Conservation (phyloP, 2,888 invertebrate genomes). For the Itoplectis maculator region DNA sequence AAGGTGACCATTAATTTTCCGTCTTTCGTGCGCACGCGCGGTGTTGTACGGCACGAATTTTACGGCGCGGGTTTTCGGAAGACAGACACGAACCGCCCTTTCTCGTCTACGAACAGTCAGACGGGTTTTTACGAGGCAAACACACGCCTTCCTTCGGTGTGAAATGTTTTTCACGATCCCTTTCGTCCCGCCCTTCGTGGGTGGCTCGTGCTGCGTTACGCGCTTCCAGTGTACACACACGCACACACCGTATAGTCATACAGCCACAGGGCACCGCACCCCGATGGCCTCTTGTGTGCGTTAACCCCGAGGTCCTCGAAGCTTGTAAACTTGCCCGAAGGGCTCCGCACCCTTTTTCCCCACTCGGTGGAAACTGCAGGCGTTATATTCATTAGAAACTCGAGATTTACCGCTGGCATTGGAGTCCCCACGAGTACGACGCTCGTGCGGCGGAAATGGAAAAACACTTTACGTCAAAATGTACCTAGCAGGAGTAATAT, state of each 20-base stretch:
- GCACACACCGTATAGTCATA: slow-evolving; percentile 15
- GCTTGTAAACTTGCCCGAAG: slow-evolving; percentile 63
- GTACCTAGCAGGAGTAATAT: too few relatives aligned
- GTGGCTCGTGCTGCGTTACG: slow-evolving; percentile 59
- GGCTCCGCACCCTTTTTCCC: slow-evolving; percentile 56
- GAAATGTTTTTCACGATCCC: slow-evolving; percentile 66
- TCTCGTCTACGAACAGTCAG: slow-evolving; percentile 15
- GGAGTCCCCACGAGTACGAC: slow-evolving; percentile 33
- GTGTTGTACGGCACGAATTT: slow-evolving; percentile 29
- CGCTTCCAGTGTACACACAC: slow-evolving; percentile 12
- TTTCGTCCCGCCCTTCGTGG: slow-evolving; percentile 65
- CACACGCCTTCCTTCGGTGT: slow-evolving; percentile 62
- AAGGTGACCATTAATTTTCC: slow-evolving; percentile 56
- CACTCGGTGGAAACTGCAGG: slow-evolving; percentile 34
- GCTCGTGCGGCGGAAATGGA: slow-evolving; percentile 1
- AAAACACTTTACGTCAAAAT: neutral
- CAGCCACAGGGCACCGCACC: slow-evolving; percentile 48
- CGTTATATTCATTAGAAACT: slow-evolving; percentile 48
- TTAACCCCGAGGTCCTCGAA: slow-evolving; percentile 52
- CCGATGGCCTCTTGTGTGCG: slow-evolving; percentile 20
- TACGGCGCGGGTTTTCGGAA: slow-evolving; percentile 24
- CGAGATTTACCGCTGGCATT: slow-evolving; percentile 18
- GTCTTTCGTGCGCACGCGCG: neutral
- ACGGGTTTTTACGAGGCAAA: slow-evolving; percentile 62
- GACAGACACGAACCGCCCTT: slow-evolving; percentile 48